Conservation (phyloP, 2,797 vertebrate species). For the Leptoclinus maculatus region DNA sequence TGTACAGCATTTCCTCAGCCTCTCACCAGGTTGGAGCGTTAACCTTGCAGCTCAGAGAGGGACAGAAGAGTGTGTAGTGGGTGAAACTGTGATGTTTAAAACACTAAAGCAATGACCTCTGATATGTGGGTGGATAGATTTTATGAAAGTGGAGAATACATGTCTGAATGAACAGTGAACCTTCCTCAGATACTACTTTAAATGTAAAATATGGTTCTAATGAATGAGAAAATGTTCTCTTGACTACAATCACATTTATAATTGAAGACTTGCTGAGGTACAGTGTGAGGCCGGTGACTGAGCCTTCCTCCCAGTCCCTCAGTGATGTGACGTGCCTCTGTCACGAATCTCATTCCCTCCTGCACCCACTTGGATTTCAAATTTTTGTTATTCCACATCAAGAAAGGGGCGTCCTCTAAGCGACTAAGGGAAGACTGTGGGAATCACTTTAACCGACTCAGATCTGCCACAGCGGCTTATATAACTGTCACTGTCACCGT, state of each 20-base stretch:
- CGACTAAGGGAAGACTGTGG: constrained; percentile 46
- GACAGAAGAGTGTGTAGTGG: constrained; percentile 1
- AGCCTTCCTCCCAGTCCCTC: constrained; percentile 26
- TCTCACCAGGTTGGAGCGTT: constrained; percentile 44
- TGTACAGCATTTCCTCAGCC: constrained; percentile 68
- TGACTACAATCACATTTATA: constrained; percentile 16
- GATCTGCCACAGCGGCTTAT: constrained; percentile 55
- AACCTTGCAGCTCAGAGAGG: constrained; percentile 45
- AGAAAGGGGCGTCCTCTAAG: constrained; percentile 61
- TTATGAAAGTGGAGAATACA: neutral
- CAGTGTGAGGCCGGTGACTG: constrained; percentile 33
- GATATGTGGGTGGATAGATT: constrained; percentile 21
- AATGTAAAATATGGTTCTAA: constrained; percentile 17
- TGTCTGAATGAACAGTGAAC: neutral
- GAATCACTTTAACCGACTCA: constrained; percentile 64
- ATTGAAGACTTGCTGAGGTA: constrained; percentile 26
- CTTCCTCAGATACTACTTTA: constrained; percentile 18
- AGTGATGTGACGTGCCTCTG: constrained; percentile 32
- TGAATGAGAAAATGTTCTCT: constrained; percentile 30
- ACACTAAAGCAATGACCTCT: constrained; percentile 16
- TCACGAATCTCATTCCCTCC: constrained; percentile 53
- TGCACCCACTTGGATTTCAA: constrained; percentile 61
- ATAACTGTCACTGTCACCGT: constrained; percentile 45
- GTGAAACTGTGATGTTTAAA: constrained; percentile 35
- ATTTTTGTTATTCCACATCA: constrained; percentile 62